Evolutionary conservation across 2,113 vertebrate species (phyloP).

Genomic region (Notarius lentiginosus): DNA sequence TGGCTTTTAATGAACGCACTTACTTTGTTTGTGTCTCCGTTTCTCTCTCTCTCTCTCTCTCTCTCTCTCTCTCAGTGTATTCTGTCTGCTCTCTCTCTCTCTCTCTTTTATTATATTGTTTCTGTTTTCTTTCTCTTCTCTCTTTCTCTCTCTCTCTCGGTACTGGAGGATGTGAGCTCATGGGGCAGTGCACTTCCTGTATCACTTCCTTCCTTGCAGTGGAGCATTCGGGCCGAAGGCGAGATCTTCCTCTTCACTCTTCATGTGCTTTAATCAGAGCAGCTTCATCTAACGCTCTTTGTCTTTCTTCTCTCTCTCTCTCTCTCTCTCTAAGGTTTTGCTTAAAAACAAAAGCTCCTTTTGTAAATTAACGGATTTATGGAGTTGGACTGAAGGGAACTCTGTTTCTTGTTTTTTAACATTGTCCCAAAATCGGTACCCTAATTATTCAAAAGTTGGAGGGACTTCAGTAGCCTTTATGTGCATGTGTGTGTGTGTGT

Average conservation of each 20-base stretch:
- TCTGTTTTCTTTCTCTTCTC: background rate
- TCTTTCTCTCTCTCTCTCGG: constrained; percentile 34
- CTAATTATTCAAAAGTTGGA: constrained; percentile 18
- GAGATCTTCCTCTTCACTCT: constrained; percentile 37
- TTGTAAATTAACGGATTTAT: constrained; percentile 41
- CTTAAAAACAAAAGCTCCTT: constrained; percentile 42
- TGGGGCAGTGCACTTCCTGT: constrained; percentile 36
- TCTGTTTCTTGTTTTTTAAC: background rate
- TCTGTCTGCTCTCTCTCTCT: background rate
- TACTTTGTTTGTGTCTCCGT: constrained; percentile 70
- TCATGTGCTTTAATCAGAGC: constrained; percentile 43
- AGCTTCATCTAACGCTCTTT: constrained; percentile 23
- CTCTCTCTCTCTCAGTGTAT: constrained; percentile 70
- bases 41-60: background rate
- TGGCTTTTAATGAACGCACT: constrained; percentile 88
- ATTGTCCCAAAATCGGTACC: background rate
- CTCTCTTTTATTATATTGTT: background rate
- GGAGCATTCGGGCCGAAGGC: constrained; percentile 14
- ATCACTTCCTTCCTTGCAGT: constrained; percentile 31
- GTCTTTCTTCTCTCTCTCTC: background rate
- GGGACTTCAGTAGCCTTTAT: background rate
- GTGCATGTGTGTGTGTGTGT: background rate
- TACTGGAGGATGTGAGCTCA: constrained; percentile 46
- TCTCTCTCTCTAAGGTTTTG: background rate
- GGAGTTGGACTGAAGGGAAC: constrained; percentile 35